Base-by-base conservation (phyloP, 1,140 invertebrate species). In the Helicoverpa zea region DNA sequence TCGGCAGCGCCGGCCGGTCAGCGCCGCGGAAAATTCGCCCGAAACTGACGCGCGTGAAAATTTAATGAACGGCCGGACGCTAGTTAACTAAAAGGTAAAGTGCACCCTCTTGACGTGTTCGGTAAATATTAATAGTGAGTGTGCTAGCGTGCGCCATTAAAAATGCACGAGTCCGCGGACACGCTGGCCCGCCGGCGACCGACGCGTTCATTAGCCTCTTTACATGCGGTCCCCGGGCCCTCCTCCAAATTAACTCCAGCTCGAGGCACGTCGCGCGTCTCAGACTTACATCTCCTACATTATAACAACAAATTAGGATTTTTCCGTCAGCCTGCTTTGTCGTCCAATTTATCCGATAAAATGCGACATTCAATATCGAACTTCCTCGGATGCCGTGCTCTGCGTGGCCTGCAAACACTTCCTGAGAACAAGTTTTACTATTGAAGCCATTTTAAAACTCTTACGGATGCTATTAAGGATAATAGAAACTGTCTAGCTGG, bases 11-110 rank as follows among this genome's bases (percentile, higher is more conserved):
- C 86, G 87, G 86, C 88, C 92, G 91, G 92, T 89, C 93, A 94
- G 89, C 91, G 90, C 92, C 92, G 94, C 92, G 92, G 92, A 94
- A 94, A 94, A 94, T 94, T 94, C 89, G 92, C 88, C 92, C 93
- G 91, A 94, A 94, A 94, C 93, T 94, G 93, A 94, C 92, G 92
- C 92, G 91, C 92, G 93, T 94, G 93, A 95, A 95, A 95, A 94
- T 95, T 95, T 94, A 95, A 94, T 94, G 92, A 95, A 94, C 92
- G 92, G 94, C 92, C 92, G 92, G 94, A 94, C 92, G 94, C 92
- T 95, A 95, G 94, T 95, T 94, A 94, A 94, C 94, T 95, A 95
- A 95, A 95, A 95, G 94, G 94, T 95, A 94, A 95, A 95, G 92
- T 95, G 92, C 94, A 95, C 94, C 92, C 94, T 95, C 94, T 95